Evolutionary conservation across 2,888 invertebrate species (phyloP).

Genomic region (Caenorhabditis sp.): DNA sequence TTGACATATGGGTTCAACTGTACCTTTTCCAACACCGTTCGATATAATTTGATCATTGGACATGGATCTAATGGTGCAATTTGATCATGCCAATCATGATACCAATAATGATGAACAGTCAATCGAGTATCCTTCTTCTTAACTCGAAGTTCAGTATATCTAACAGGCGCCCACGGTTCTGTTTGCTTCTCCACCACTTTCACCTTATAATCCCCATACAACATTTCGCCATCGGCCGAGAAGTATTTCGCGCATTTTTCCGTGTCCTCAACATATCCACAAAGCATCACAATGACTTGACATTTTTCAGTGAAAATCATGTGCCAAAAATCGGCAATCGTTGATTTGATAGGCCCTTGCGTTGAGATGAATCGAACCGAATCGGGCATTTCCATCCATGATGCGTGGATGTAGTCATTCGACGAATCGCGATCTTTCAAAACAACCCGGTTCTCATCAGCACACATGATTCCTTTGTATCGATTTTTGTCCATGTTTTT

Average conservation of each 20-base stretch:
- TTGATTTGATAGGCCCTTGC: slow-evolving; percentile 31
- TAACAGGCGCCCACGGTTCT: slow-evolving; percentile 27
- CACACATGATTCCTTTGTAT: slow-evolving; percentile 25
- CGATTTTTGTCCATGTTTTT: slow-evolving; percentile 28
- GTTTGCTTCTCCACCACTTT: slow-evolving; percentile 16
- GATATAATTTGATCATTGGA: slow-evolving; percentile 27
- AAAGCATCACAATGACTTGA: slow-evolving; percentile 34
- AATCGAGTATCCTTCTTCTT: slow-evolving; percentile 10
- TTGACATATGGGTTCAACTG: too few relatives aligned
- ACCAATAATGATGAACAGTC: slow-evolving; percentile 28
- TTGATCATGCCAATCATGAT: slow-evolving; percentile 40
- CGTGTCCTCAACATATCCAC: slow-evolving; percentile 17
- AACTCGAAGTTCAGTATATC: slow-evolving; percentile 14
- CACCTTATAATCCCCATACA: slow-evolving; percentile 29
- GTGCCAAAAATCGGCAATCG: slow-evolving; percentile 38
- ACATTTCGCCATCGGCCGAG: neutral
- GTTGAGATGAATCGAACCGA: slow-evolving; percentile 34
- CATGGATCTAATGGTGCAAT: slow-evolving; percentile 31
- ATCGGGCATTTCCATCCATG: slow-evolving; percentile 41
- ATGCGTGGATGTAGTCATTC: slow-evolving; percentile 41
- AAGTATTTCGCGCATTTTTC: slow-evolving; percentile 33
- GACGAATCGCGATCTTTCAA: slow-evolving; percentile 22
- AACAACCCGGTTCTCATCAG: slow-evolving; percentile 35
- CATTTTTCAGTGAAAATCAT: slow-evolving; percentile 41
- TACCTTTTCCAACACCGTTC: slow-evolving; percentile 13